A percentile compares a stretch with the other conserved stretches of the same genome.
Conservation (phyloP, 2,797 vertebrate species). For the Brachyalestes nurse region DNA sequence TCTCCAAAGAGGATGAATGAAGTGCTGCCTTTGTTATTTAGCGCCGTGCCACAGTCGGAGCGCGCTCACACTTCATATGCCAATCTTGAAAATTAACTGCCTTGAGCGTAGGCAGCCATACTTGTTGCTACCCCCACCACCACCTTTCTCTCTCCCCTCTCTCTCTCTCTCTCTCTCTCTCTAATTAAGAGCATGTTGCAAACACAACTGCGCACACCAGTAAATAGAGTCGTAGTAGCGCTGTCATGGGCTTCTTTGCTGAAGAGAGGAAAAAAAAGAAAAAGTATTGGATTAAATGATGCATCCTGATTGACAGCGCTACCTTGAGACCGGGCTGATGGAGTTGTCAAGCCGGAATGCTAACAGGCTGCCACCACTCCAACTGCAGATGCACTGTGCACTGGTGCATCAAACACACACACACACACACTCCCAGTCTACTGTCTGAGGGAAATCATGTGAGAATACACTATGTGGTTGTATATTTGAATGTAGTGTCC, state of each 20-base stretch:
- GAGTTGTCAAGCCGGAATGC: constrained; percentile 93
- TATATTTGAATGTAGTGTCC: neutral
- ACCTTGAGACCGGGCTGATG: constrained; percentile 98
- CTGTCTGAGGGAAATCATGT: constrained; percentile 44
- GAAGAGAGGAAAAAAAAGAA: constrained; percentile 72
- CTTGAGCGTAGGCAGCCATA: constrained; percentile 77
- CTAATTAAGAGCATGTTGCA: constrained; percentile 89
- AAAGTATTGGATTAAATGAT: constrained; percentile 91
- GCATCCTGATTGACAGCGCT: constrained; percentile 96
- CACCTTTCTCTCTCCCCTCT: constrained; percentile 65
- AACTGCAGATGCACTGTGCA: constrained; percentile 81
- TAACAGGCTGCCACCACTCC: constrained; percentile 81
- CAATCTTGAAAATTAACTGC: constrained; percentile 72
- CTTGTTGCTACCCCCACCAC: constrained; percentile 82
- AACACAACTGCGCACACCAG: constrained; percentile 84
- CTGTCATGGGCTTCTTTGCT: constrained; percentile 88
- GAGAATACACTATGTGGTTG: constrained; percentile 53
- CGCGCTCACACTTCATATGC: constrained; percentile 83
- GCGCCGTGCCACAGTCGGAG: constrained; percentile 75
- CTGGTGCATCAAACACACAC: constrained; percentile 72
- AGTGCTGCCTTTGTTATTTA: constrained; percentile 88
- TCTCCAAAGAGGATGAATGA: constrained; percentile 80
- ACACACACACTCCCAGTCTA: constrained; percentile 17
- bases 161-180: constrained; percentile 65
- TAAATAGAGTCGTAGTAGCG: constrained; percentile 95